A percentile compares a stretch with the other conserved stretches of the same genome.
phyloP scores from a whole-genome alignment of 1,140 invertebrate genomes.

The Drosophila mayri region DNA sequence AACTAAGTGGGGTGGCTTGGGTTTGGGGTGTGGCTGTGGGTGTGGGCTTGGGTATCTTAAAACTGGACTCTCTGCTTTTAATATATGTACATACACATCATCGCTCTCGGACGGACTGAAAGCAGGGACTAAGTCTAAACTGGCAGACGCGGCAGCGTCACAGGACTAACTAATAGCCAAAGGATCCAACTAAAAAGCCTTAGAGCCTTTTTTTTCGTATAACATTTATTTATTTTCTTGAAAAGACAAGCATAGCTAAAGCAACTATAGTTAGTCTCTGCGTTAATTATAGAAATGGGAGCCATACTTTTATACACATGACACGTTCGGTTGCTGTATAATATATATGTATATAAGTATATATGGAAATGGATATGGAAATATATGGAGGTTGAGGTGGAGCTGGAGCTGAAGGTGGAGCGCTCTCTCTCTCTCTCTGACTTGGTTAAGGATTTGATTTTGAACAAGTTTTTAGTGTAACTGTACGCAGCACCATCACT shows the following conservation, averaged over 20 bases:
- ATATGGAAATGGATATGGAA: slow-evolving; percentile 22
- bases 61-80: not conserved
- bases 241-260: slow-evolving; percentile 67
- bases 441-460: slow-evolving; percentile 9
- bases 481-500: slow-evolving; percentile 26
- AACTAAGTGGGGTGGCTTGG: slow-evolving; percentile 21
- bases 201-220: not conserved
- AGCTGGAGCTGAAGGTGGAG: not conserved
- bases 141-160: slow-evolving; percentile 3
- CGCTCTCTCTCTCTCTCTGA: slow-evolving; percentile 21
- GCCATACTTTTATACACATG: slow-evolving; percentile 65
- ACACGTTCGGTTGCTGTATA: slow-evolving; percentile 50
- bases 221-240: not conserved
- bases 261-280: slow-evolving; percentile 71
- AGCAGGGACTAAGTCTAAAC: slow-evolving; percentile 8
- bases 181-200: slow-evolving; percentile 2
- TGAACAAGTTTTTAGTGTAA: slow-evolving; percentile 37
- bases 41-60: not conserved
- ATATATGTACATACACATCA: slow-evolving; percentile 12
- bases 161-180: slow-evolving; percentile 3
- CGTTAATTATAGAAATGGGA: slow-evolving; percentile 55
- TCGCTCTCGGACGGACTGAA: slow-evolving; percentile 7
- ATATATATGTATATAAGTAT: slow-evolving; percentile 51
- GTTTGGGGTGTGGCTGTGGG: not conserved
- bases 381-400: slow-evolving; percentile 12